A percentile compares a stretch with the other conserved stretches of the same genome.
phyloP scores from a whole-genome alignment of 2,888 invertebrate species.

The Diploptera punctata region DNA sequence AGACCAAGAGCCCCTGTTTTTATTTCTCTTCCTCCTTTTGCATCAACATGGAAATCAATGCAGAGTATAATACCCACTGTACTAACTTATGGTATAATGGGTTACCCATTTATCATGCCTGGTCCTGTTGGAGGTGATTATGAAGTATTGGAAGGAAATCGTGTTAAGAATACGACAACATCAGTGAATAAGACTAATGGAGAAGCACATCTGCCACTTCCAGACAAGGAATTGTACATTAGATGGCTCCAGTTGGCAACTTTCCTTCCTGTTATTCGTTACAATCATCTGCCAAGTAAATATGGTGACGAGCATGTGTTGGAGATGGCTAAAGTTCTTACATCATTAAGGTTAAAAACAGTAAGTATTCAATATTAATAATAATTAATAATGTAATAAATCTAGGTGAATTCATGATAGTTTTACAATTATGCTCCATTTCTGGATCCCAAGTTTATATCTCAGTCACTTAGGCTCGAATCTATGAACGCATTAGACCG shows the following conservation, averaged over 20 bases:
- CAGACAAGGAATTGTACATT: conserved; percentile 83
- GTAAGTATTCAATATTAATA: too few relatives aligned
- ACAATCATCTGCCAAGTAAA: conserved; percentile 87
- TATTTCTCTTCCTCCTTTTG: conserved; percentile 82
- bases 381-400: too few relatives aligned
- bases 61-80: conserved; percentile 85
- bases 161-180: neutral
- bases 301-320: conserved; percentile 81
- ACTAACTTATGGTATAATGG: conserved; percentile 86
- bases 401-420: too few relatives aligned
- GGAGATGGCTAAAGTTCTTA: conserved; percentile 78
- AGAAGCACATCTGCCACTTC: conserved; percentile 54
- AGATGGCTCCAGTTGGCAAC: conserved; percentile 91
- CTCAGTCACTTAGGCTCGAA: too few relatives aligned
- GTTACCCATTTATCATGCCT: conserved; percentile 92
- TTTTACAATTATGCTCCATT: too few relatives aligned
- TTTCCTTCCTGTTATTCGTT: conserved; percentile 91
- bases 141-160: conserved; percentile 58
- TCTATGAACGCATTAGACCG: too few relatives aligned
- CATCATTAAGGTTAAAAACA: conserved; percentile 73
- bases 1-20: conserved; percentile 86
- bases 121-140: conserved; percentile 94
- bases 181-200: conserved; percentile 24
- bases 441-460: too few relatives aligned
- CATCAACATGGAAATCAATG: conserved; percentile 88